phyloP scores from a whole-genome alignment of 2,888 invertebrate genomes.

The Embidobia sp. region DNA sequence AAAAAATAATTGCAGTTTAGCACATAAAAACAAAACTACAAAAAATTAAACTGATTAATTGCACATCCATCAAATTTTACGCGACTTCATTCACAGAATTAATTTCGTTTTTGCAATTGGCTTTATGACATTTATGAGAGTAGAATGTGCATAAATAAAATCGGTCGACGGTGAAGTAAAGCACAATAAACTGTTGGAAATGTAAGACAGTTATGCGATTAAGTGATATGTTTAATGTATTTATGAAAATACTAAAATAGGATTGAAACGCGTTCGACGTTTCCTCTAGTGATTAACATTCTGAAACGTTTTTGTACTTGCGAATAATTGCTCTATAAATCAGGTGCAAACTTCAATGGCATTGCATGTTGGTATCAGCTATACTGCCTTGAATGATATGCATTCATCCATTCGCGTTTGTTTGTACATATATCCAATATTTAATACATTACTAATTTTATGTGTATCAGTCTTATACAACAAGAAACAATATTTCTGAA shows the following conservation, averaged over 20 bases:
- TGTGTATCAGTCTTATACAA: neutral
- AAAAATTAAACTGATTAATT: too few species aligned
- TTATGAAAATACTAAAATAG: slow-evolving; percentile 47
- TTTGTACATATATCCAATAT: slow-evolving; percentile 12
- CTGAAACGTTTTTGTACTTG: slow-evolving; percentile 33
- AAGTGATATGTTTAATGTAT: slow-evolving; percentile 14
- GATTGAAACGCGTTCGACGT: slow-evolving; percentile 19
- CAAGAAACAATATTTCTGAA: too few species aligned
- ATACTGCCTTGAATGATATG: slow-evolving; percentile 37
- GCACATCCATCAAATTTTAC: too few species aligned
- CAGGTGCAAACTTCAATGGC: slow-evolving; percentile 50
- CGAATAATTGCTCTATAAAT: slow-evolving; percentile 59
- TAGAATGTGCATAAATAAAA: neutral
- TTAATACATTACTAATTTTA: neutral
- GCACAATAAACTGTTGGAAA: neutral
- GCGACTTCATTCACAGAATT: too few species aligned
- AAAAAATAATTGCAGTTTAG: too few species aligned
- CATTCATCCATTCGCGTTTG: slow-evolving; percentile 22
- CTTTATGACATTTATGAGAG: too few species aligned
- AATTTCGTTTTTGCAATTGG: too few species aligned
- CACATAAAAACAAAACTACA: too few species aligned
- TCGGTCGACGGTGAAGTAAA: neutral
- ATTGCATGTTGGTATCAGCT: slow-evolving; percentile 20
- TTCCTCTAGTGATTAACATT: slow-evolving; percentile 49
- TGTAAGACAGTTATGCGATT: neutral